Evolutionary conservation across 2,113 vertebrate genomes (phyloP).

Genomic region (Trematocara variabile): DNA sequence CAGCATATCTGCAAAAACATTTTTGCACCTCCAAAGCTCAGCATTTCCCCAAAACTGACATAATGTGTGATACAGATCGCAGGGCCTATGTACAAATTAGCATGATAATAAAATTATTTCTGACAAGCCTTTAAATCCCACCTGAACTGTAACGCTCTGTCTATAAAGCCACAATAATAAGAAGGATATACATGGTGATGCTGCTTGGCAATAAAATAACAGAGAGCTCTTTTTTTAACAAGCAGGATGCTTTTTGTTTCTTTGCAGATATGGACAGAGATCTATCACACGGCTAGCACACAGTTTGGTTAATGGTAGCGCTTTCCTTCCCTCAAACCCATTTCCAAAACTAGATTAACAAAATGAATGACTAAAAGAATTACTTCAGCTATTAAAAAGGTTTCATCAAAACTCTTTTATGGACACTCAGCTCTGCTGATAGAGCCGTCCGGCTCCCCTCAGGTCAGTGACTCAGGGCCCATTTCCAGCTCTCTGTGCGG

Average conservation of each 20-base stretch:
- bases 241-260: background rate
- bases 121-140: background rate
- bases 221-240: background rate
- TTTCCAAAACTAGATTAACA: background rate
- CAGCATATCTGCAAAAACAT: background rate
- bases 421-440: conserved; percentile 42
- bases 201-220: background rate
- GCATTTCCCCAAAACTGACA: background rate
- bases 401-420: conserved; percentile 52
- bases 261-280: background rate
- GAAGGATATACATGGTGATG: background rate
- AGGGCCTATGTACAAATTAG: background rate
- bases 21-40: background rate
- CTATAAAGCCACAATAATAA: background rate
- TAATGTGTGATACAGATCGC: background rate
- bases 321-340: background rate
- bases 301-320: background rate
- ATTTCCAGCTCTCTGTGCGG: conserved; percentile 33
- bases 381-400: conserved; percentile 20
- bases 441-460: conserved; percentile 16
- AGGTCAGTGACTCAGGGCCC: conserved; percentile 47
- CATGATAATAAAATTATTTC: background rate
- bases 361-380: conserved; percentile 3
- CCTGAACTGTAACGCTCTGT: background rate
- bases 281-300: background rate